Base-by-base conservation (phyloP, 2,113 vertebrate genomes). In the Odontophorus gujanensis region DNA sequence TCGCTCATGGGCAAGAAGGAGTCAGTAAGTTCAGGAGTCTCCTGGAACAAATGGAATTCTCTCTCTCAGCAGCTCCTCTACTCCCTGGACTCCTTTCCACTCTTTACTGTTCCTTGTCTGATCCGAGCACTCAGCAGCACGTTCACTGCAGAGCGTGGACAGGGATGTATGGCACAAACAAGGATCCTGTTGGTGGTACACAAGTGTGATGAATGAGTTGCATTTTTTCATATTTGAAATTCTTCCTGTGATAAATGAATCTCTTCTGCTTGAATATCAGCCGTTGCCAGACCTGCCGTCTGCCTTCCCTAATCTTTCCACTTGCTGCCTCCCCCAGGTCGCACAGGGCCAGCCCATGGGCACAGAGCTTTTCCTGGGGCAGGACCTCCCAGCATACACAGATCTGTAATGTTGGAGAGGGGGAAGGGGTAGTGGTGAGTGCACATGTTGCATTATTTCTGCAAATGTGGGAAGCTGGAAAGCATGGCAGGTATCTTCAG, bases 51-150 rank as follows among this genome's bases (percentile, higher is more conserved):
- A 62, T 4, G 3, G 2, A 3, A 0, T 20, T 83, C 81, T 82
- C 17, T 63, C 8, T 53, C 32, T 47, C 73, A 76, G 58, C 40
- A 72, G n/a, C 17, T 66, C 55, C 9, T 4, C 17, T 9, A 3
- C 42, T 80, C 76, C 13, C 32, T 57, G 26, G 53, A 58, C 11
- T 57, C 3, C 47, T 47, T 66, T 65, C n/a, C 7, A 22, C 5
- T 15, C 19, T 50, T 65, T 73, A 10, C 36, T 53, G 7, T 66
- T 65, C 81, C 62, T 76, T 30, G 18, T 58, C 71, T 59, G 8
- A 4, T 9, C 2, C 0, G 1, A 68, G 51, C 10, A n/a, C 42
- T 32, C 48, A 72, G 66, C 59, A 34, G 28, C 6, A 32, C 53
- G 15, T 26, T 40, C 1, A 1, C 42, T 58, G 66, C n/a, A 48